A percentile compares a stretch with the other conserved stretches of the same genome.
These are phyloP conservation scores for Nothobranchius furzeri DNA, from an alignment of 2,113 vertebrate species.

Conservation along the genomic window DNA sequence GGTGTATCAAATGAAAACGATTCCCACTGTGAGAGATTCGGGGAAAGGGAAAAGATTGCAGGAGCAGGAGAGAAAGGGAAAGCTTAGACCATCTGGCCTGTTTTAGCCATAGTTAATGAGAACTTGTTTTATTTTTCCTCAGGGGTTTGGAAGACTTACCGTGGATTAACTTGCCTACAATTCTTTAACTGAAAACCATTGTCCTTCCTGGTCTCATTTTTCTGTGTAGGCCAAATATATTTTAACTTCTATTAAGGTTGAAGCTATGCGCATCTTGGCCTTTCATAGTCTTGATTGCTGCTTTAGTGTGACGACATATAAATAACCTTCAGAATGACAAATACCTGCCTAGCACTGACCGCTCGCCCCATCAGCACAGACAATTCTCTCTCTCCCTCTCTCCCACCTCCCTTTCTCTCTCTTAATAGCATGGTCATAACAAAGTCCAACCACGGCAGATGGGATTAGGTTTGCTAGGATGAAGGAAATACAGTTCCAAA, in stretches of 20 bases:
- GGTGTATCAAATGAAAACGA: neutral
- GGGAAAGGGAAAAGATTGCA: constrained; percentile 23
- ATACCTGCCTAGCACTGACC: constrained; percentile 15
- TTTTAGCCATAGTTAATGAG: constrained; percentile 73
- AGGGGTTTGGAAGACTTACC: constrained; percentile 78
- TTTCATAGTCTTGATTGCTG: too few species aligned
- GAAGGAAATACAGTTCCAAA: constrained; percentile 52
- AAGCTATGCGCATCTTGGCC: neutral
- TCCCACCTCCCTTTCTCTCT: constrained; percentile 33
- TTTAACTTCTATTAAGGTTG: constrained; percentile 5
- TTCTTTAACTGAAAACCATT: constrained; percentile 66
- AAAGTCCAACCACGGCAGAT: constrained; percentile 55
- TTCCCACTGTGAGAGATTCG: constrained; percentile 8
- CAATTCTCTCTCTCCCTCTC: constrained; percentile 42
- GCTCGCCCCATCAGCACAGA: constrained; percentile 7
- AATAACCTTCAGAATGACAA: constrained; percentile 11
- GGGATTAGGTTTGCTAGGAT: constrained; percentile 55
- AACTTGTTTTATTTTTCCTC: constrained; percentile 77
- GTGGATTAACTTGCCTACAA: constrained; percentile 75
- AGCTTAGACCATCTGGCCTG: constrained; percentile 72
- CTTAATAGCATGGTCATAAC: constrained; percentile 46
- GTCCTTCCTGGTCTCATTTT: constrained; percentile 59
- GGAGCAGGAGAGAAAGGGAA: constrained; percentile 22
- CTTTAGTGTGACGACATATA: too few species aligned
- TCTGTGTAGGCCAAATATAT: constrained; percentile 20